These are phyloP conservation scores for Allacma fusca DNA, from an alignment of 2,888 invertebrate species.

Conservation along the genomic window DNA sequence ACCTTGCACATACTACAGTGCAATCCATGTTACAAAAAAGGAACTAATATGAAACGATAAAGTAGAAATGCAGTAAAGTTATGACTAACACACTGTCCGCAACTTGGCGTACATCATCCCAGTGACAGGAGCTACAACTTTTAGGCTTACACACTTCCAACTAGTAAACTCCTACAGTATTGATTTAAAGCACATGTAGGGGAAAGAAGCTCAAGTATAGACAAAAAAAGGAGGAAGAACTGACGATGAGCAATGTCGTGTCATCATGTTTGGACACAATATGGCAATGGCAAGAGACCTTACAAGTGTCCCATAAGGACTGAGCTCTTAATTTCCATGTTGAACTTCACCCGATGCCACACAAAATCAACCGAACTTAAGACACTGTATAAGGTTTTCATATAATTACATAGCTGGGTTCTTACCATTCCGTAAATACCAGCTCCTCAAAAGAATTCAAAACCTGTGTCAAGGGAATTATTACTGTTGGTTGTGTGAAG, in stretches of 20 bases:
- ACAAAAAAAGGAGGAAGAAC: no score
- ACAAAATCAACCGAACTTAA: conserved; percentile 1
- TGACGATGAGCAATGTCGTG: no score
- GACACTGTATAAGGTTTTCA: not conserved
- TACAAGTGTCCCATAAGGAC: not conserved
- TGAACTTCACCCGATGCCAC: conserved; percentile 34
- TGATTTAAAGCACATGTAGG: no score
- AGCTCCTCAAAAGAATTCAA: not conserved
- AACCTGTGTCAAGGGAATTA: not conserved
- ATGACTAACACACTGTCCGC: conserved; percentile 8
- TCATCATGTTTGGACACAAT: no score
- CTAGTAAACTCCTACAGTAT: no score
- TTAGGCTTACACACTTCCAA: no score
- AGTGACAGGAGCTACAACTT: not conserved
- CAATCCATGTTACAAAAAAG: no score
- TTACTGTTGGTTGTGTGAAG: no score
- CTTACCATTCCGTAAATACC: no score
- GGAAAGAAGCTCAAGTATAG: no score
- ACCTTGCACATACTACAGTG: no score
- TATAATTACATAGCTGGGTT: no score
- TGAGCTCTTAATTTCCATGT: not conserved
- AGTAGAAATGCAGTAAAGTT: conserved; percentile 1
- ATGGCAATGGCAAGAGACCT: not conserved
- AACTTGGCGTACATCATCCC: not conserved
- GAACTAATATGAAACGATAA: not conserved